Base-by-base conservation (phyloP, 1,140 invertebrate species). In the Solen grandis region DNA sequence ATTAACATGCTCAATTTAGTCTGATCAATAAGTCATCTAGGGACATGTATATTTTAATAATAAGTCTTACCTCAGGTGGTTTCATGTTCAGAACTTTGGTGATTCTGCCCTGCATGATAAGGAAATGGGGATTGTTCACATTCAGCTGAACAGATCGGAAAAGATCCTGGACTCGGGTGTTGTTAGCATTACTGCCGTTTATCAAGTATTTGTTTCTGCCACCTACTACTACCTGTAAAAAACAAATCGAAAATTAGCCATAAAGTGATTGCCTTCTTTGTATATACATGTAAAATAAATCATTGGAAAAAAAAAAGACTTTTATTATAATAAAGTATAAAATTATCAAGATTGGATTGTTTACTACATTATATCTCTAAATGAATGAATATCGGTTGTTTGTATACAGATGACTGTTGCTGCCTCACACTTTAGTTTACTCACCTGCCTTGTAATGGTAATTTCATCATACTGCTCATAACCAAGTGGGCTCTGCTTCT, bases 71-170 rank as follows among this genome's bases (percentile, higher is more conserved):
- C 94, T 99, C 98, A 76, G 95, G 94, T 19, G 99, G 97, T 90
- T 99, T 99, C 98, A 99, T 99, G 91, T 99, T 99, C 2, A 99
- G 93, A 1, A 99, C 99, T 94, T 99, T 99, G 0, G 98, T 99
- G 69, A 99, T 99, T 87, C 98, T 95, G 10, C 99, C 99, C 94
- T 99, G 99, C 99, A 99, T 99, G 85, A 99, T 99, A 4, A 99
- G 94, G 91, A 99, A 99, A 92, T 99, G 98, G 3, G 99, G 99
- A 94, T 99, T 99, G 92, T 99, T 99, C 0, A 99, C 97, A 92
- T 99, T 99, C 1, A 99, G 93, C 88, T 99, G 97, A 8, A 99
- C 96, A 0, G 98, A 98, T 86, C 97, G 96, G 91, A 99, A 99
- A 84, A 99, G 93, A 93, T 99, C 99, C 70, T 96, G 95, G 0